Conservation (phyloP, 2,888 invertebrate species). For the Synanthedon myopaeformis region DNA sequence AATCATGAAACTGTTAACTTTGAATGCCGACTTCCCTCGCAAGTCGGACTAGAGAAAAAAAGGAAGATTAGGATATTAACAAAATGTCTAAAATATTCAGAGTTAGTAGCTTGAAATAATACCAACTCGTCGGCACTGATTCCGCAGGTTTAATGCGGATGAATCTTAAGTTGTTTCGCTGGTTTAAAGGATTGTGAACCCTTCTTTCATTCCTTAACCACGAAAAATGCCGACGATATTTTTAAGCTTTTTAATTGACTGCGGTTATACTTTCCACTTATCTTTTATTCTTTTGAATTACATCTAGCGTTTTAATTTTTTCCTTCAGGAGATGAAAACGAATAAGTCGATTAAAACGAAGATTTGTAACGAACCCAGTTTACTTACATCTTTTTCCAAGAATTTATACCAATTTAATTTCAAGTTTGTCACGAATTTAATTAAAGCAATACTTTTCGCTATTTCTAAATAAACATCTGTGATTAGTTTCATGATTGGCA, state of each 20-base stretch:
- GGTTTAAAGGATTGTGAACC: constrained; percentile 58
- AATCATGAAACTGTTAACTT: constrained; percentile 70
- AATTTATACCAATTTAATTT: too few species aligned
- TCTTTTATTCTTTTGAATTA: constrained; percentile 34
- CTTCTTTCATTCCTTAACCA: constrained; percentile 36
- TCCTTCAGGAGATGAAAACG: constrained; percentile 31
- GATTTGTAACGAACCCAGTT: constrained; percentile 21
- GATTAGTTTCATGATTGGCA: too few species aligned
- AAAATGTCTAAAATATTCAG: constrained; percentile 63
- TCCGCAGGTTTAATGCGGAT: constrained; percentile 47
- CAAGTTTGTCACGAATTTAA: too few species aligned
- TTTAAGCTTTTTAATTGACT: constrained; percentile 60
- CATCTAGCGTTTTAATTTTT: constrained; percentile 39
- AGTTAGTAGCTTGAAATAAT: constrained; percentile 50
- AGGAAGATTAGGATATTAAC: constrained; percentile 63
- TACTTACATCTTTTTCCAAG: constrained; percentile 2
- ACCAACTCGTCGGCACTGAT: constrained; percentile 35
- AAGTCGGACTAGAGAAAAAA: constrained; percentile 46
- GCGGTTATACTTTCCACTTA: constrained; percentile 27
- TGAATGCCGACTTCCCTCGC: constrained; percentile 59
- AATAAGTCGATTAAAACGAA: constrained; percentile 40
- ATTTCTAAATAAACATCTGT: too few species aligned
- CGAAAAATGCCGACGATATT: constrained; percentile 49
- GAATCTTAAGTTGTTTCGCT: constrained; percentile 57
- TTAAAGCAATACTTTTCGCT: too few species aligned